Base-by-base conservation (phyloP, 92 coral and sea anemone species). In the Bergia puertoricense region DNA sequence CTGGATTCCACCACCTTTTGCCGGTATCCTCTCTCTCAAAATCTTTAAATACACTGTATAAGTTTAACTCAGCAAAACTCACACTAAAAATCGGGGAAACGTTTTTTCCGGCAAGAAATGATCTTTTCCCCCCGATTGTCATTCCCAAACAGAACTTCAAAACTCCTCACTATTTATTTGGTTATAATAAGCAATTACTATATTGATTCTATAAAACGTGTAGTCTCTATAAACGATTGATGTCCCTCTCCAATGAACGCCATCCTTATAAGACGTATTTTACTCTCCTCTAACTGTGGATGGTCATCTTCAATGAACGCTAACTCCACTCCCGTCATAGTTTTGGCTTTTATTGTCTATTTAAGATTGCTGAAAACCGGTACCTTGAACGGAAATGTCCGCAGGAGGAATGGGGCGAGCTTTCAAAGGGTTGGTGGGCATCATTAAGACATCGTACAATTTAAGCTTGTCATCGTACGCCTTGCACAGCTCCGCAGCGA, bases 401-500 rank as follows among this genome's bases (percentile, higher is more conserved):
- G 66, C 71, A 13, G 83, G 76, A 14, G 95, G 95, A 59, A 91
- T 10, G 37, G 85, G 83, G 42, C 82, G 86, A 36, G 95, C 94
- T 85, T 89, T 93, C 83, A 71, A 75, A 18, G 95, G 95, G 36
- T 42, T 74, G 3, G 94, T 90, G 5, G 94, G 96, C 91, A 93
- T 90, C 16, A 92, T 62, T 14, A 93, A 56, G 6, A 93, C 94
- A 45, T 93, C 94, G 38, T 86, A 88, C 10, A 82, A 18, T 38
- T 86, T 74, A 67, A 93, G 77, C 41, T 86, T 91, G 7, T 93
- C 92, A 48, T 91, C 91, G 74, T 91, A 89, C n/a, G 81, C 91
- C 42, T 67, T 11, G 75, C 89, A 73, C 36, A 93, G 88, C 23
- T 91, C 69, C 72, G 88, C 87, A 43, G 51, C 88, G 36, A 93